phyloP scores from a whole-genome alignment of 2,888 invertebrate species.

The Antitype chi region DNA sequence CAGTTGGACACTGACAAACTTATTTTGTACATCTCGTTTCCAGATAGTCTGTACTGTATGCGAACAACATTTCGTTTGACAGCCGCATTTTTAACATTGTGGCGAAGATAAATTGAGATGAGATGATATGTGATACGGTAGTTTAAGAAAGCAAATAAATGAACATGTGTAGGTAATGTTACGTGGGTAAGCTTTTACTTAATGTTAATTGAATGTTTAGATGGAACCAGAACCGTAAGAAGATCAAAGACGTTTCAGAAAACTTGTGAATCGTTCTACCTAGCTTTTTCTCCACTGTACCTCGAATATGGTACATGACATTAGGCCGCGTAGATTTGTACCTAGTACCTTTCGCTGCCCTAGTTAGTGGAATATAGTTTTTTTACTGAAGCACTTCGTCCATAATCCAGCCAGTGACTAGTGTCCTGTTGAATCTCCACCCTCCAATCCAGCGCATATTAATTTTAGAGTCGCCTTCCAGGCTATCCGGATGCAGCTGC shows the following conservation, averaged over 20 bases:
- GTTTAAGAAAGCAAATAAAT: slow-evolving; percentile 60
- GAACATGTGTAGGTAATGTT: slow-evolving; percentile 28
- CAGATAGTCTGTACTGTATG: slow-evolving; percentile 13
- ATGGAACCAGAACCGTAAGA: not conserved
- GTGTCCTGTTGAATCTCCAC: no score
- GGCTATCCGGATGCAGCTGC: no score
- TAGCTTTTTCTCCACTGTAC: no score
- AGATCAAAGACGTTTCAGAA: not conserved
- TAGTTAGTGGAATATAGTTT: no score
- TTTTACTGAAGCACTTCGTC: no score
- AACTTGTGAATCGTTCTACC: not conserved
- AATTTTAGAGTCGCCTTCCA: no score
- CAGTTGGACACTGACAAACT: slow-evolving; percentile 22
- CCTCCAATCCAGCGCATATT: no score
- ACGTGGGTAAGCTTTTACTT: slow-evolving; percentile 41
- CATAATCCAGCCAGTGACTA: no score
- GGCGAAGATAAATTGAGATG: slow-evolving; percentile 66
- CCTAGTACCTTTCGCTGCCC: no score
- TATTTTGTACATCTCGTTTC: slow-evolving; percentile 26
- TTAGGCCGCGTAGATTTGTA: no score
- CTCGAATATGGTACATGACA: no score
- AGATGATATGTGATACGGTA: slow-evolving; percentile 71
- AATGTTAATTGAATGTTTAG: slow-evolving; percentile 11
- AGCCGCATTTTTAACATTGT: slow-evolving; percentile 54
- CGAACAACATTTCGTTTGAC: slow-evolving; percentile 31